Evolutionary conservation across 1,140 invertebrate species (phyloP).

Genomic region (Parapsyche elsis): DNA sequence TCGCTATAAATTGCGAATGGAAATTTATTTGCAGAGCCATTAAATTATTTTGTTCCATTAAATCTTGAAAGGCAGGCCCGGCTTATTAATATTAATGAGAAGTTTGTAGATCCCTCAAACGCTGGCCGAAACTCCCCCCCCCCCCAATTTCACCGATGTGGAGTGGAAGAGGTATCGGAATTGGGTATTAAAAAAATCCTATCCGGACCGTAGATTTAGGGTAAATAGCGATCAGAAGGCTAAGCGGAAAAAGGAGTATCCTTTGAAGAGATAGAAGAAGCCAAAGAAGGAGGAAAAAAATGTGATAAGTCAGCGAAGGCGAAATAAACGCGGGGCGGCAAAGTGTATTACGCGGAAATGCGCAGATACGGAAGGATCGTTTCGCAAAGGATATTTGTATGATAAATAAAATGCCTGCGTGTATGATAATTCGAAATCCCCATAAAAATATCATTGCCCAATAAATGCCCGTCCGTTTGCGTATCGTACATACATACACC

Average conservation of each 20-base stretch:
- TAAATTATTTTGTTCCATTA: constrained; percentile 45
- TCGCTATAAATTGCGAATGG: constrained; percentile 20
- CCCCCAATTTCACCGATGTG: background rate
- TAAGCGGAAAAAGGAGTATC: constrained; percentile 34
- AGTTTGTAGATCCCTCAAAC: constrained; percentile 36
- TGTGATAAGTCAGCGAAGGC: constrained; percentile 48
- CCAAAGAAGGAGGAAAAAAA: constrained; percentile 41
- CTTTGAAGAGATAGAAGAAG: constrained; percentile 20
- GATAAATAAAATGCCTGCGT: constrained; percentile 41
- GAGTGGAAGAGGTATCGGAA: background rate
- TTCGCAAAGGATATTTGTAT: constrained; percentile 24
- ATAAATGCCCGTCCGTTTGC: constrained; percentile 29
- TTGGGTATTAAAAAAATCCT: constrained; percentile 28
- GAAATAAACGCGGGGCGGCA: constrained; percentile 27
- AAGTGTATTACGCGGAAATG: constrained; percentile 42
- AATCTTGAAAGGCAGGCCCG: constrained; percentile 34
- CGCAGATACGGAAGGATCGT: background rate
- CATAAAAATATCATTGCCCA: constrained; percentile 36
- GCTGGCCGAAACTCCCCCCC: background rate
- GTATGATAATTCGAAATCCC: constrained; percentile 34
- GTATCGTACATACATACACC: background rate
- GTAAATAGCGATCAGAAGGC: constrained; percentile 38
- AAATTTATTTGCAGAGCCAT: constrained; percentile 38
- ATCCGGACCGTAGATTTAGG: constrained; percentile 34
- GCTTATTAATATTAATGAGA: constrained; percentile 44